phyloP scores from a whole-genome alignment of 2,888 invertebrate species.

The Lacanobia wlatinum region DNA sequence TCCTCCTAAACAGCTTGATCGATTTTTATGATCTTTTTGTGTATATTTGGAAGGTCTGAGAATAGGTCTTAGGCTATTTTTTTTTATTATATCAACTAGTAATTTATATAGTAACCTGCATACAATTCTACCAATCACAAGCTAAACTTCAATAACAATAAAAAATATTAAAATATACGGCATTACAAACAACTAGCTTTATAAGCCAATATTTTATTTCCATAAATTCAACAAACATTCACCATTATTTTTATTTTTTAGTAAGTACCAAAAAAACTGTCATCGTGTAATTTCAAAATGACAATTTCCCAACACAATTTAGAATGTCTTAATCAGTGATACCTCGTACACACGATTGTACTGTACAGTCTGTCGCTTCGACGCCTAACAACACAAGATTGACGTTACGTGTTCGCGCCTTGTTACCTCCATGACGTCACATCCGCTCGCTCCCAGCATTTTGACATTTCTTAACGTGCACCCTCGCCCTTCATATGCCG shows the following conservation, averaged over 20 bases:
- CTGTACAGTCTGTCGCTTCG: conserved; percentile 45
- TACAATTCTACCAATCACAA: not conserved
- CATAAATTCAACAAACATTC: not conserved
- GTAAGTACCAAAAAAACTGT: not conserved
- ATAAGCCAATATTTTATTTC: not conserved
- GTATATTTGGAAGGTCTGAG: no score
- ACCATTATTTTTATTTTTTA: not conserved
- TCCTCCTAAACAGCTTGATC: no score
- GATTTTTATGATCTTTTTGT: no score
- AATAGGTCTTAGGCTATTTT: no score
- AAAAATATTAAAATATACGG: not conserved
- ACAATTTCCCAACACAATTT: conserved; percentile 25
- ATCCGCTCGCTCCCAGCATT: conserved; percentile 62
- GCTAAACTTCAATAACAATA: not conserved
- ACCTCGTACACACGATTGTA: conserved; percentile 19
- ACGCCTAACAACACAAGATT: conserved; percentile 67
- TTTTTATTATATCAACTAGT: no score
- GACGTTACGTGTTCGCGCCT: conserved; percentile 67
- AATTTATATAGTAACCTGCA: not conserved
- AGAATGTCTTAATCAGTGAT: conserved; percentile 32
- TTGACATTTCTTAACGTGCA: conserved; percentile 55
- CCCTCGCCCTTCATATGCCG: conserved; percentile 25
- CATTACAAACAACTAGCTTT: not conserved
- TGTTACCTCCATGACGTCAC: conserved; percentile 64
- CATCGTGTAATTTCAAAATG: not conserved